These are phyloP conservation scores for Aurelia sp. DNA, from an alignment of 30 jellyfish, hydroid and myxozoan species.

Conservation along the genomic window DNA sequence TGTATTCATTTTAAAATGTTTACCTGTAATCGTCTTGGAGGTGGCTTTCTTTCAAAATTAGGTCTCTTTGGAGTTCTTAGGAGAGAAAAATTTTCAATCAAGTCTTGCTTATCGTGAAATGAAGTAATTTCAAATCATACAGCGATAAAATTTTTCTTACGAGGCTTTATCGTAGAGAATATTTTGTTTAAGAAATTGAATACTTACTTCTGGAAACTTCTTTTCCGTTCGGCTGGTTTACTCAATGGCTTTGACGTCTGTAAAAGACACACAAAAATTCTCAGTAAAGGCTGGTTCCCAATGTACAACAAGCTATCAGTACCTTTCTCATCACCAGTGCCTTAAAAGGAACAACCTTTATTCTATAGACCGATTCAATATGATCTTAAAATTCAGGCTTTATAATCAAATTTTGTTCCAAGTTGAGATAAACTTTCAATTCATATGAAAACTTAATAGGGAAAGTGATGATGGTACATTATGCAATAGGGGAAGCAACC, in stretches of 20 bases:
- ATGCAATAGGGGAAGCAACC: no score
- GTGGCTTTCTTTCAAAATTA: neutral
- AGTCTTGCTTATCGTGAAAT: neutral
- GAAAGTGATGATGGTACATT: no score
- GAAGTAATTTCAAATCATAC: neutral
- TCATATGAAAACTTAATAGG: no score
- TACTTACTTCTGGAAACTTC: constrained; percentile 41
- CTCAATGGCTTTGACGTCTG: constrained; percentile 54
- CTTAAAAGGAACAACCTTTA: no score
- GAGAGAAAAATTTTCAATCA: neutral
- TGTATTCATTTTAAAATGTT: neutral
- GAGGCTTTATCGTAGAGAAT: neutral
- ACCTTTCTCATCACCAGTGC: no score
- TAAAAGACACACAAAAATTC: neutral
- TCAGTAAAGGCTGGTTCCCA: no score
- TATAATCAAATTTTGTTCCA: no score
- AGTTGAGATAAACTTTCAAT: no score
- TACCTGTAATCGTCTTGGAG: constrained; percentile 69
- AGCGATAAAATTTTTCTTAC: no score
- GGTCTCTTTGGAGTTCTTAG: constrained; percentile 61
- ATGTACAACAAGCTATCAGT: no score
- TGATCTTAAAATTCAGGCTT: no score
- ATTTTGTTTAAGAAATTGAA: neutral
- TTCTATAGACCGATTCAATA: no score
- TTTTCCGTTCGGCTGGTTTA: constrained; percentile 33